Conservation (phyloP, 2,113 vertebrate species). For the Nipponia nippon region DNA sequence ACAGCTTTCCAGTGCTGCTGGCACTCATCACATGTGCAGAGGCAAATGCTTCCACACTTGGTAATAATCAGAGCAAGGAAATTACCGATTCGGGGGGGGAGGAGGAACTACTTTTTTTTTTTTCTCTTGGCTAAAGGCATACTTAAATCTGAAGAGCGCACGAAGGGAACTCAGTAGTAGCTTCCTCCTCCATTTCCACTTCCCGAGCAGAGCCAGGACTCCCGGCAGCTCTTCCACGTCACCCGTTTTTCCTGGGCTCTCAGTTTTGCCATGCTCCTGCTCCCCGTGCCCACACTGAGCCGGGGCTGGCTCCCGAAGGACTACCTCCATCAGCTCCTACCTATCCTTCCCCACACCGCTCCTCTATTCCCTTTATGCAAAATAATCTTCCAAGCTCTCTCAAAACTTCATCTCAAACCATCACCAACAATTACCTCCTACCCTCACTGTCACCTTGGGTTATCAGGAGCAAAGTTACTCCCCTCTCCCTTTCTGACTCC, state of each 20-base stretch:
- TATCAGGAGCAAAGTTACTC: not conserved
- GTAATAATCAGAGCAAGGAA: constrained; percentile 60
- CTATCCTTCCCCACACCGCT: not conserved
- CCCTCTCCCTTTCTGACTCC: not conserved
- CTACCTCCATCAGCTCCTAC: not conserved
- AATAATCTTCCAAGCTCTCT: not conserved
- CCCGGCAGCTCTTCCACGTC: not conserved
- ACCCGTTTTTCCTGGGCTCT: not conserved
- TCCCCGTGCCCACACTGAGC: not conserved
- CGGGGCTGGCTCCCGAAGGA: not conserved
- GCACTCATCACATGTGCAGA: constrained; percentile 36
- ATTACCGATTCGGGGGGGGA: not conserved
- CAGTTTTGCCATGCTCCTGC: not conserved
- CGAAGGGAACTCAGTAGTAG: not conserved
- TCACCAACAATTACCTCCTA: not conserved
- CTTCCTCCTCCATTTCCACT: not conserved
- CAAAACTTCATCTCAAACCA: not conserved
- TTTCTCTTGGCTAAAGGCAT: not conserved
- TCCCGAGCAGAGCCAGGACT: not conserved
- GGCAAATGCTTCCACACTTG: constrained; percentile 34
- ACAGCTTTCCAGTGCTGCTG: constrained; percentile 22
- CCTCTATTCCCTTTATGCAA: not conserved
- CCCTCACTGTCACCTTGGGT: fast-evolving
- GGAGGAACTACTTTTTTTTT: not conserved
- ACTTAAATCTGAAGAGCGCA: not conserved